phyloP scores from a whole-genome alignment of 2,888 invertebrate species.

The Quadroppia sp. region DNA sequence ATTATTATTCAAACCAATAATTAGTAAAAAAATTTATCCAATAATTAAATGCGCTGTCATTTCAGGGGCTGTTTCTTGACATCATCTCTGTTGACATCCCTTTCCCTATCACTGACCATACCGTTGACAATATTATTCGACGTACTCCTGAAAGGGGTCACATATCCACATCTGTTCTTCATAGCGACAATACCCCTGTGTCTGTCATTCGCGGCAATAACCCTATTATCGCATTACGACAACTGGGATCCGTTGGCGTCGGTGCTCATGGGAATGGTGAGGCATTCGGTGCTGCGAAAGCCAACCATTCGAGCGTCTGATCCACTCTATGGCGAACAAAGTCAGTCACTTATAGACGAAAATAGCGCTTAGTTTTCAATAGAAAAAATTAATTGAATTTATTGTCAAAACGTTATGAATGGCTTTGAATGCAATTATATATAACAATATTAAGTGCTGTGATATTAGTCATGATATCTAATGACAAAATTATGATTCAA shows the following conservation, averaged over 20 bases:
- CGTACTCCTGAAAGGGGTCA: slow-evolving; percentile 63
- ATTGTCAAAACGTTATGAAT: too few relatives aligned
- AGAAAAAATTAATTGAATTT: not conserved
- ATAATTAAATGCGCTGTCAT: slow-evolving; percentile 21
- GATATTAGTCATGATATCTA: not conserved
- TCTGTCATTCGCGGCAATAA: slow-evolving; percentile 67
- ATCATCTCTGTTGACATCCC: slow-evolving; percentile 79
- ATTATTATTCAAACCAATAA: too few relatives aligned
- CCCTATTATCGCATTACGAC: slow-evolving; percentile 68
- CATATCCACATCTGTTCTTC: slow-evolving; percentile 64
- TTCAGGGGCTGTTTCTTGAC: slow-evolving; percentile 87
- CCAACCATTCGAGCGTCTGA: not conserved
- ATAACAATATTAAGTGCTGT: not conserved
- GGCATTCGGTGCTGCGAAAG: slow-evolving; percentile 21
- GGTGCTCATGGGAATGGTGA: slow-evolving; percentile 4
- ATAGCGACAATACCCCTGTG: slow-evolving; percentile 73
- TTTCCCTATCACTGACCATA: slow-evolving; percentile 77
- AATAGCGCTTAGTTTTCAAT: slow-evolving; percentile 44
- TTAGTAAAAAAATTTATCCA: not conserved
- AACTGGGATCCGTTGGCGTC: slow-evolving; percentile 71
- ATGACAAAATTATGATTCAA: not conserved
- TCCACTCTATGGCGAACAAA: slow-evolving; percentile 64
- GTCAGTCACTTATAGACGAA: slow-evolving; percentile 63
- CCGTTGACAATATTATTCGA: slow-evolving; percentile 86
- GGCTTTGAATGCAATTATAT: not conserved